These are phyloP conservation scores for Drosophila subquinaria DNA, from an alignment of 2,888 invertebrate genomes.

Conservation along the genomic window DNA sequence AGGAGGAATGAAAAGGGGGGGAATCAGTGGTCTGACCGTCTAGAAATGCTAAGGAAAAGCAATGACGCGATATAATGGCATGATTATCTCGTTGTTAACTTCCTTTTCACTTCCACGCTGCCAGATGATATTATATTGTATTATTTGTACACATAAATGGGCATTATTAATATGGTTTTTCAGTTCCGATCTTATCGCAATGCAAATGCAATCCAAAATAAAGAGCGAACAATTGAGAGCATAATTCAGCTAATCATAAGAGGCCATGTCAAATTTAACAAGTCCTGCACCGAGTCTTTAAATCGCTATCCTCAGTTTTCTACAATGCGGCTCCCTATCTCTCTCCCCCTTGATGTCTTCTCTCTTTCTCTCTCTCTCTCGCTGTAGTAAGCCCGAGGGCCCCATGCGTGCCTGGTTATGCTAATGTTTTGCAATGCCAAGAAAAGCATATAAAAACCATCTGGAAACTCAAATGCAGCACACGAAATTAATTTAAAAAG, in stretches of 20 bases:
- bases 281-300: conserved; percentile 44
- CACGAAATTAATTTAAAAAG: conserved; percentile 70
- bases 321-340: background rate
- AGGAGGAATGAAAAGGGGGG: background rate
- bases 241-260: conserved; percentile 76
- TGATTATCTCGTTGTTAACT: conserved; percentile 59
- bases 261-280: conserved; percentile 72
- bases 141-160: background rate
- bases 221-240: conserved; percentile 22
- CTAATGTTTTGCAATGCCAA: conserved; percentile 59
- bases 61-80: conserved; percentile 59
- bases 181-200: conserved; percentile 61
- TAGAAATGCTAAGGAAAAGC: conserved; percentile 48
- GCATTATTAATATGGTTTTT: conserved; percentile 7
- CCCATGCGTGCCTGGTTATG: conserved; percentile 71
- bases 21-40: conserved; percentile 49
- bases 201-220: conserved; percentile 51
- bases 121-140: conserved; percentile 14
- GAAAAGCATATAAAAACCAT: conserved; percentile 34
- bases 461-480: conserved; percentile 39
- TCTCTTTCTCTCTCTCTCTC: background rate
- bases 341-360: background rate
- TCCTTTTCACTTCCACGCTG: conserved; percentile 30
- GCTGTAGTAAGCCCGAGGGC: background rate
- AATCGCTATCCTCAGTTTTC: conserved; percentile 2